phyloP scores from a whole-genome alignment of 1,140 invertebrate genomes.

The Papilio xuthus region DNA sequence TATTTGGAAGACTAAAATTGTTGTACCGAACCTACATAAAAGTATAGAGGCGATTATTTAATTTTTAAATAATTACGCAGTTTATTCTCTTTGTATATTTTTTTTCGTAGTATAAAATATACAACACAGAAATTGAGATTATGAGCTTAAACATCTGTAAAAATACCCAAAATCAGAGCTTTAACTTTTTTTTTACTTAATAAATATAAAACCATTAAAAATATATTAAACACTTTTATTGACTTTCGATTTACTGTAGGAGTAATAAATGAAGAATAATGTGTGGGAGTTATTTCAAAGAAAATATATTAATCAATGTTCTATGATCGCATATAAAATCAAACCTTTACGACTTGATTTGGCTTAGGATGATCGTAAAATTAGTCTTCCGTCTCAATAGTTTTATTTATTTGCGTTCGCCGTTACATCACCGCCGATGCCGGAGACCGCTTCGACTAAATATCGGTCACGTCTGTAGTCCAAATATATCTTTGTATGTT shows the following conservation, averaged over 20 bases:
- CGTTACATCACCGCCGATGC: not conserved
- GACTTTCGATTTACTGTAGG: not conserved
- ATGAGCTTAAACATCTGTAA: too few relatives aligned
- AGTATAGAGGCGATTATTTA: too few relatives aligned
- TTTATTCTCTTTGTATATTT: too few relatives aligned
- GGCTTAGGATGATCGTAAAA: constrained; percentile 19
- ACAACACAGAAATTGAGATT: too few relatives aligned
- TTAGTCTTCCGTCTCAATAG: constrained; percentile 6
- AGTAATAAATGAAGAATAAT: not conserved
- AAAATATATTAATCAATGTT: not conserved
- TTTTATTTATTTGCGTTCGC: constrained; percentile 15
- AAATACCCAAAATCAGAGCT: too few relatives aligned
- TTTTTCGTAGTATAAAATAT: too few relatives aligned
- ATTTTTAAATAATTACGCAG: too few relatives aligned
- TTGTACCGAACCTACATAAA: too few relatives aligned
- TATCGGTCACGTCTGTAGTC: constrained; percentile 1
- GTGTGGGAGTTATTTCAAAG: not conserved
- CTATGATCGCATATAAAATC: constrained; percentile 5
- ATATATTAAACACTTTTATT: not conserved
- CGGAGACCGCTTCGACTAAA: not conserved
- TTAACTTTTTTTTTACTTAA: too few relatives aligned
- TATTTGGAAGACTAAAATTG: too few relatives aligned
- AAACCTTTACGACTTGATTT: constrained; percentile 17
- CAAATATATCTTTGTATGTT: not conserved
- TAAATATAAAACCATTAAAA: not conserved